These are phyloP conservation scores for Ctenopoma kingsleyae DNA, from an alignment of 2,797 vertebrate genomes.

Conservation along the genomic window DNA sequence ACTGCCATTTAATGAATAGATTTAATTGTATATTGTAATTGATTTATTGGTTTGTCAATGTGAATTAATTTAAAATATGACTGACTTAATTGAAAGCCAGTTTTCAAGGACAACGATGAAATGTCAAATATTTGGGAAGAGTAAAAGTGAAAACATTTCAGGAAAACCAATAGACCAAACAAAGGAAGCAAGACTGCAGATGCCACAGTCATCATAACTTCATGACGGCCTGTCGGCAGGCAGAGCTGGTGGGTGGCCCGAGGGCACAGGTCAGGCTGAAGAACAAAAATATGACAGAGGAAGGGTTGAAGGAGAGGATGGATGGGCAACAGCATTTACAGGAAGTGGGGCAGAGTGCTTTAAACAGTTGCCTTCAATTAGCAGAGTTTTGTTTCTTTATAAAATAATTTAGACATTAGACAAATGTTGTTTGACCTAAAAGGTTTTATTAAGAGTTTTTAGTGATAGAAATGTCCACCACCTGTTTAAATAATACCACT, in stretches of 20 bases:
- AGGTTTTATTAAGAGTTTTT: too few species aligned
- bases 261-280: conserved; percentile 55
- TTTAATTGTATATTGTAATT: not conserved
- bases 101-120: not conserved
- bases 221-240: conserved; percentile 6
- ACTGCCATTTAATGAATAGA: not conserved
- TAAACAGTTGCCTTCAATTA: conserved; percentile 36
- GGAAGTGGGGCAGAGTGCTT: conserved; percentile 45
- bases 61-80: not conserved
- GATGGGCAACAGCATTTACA: conserved; percentile 48
- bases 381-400: not conserved
- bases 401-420: not conserved
- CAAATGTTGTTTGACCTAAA: not conserved
- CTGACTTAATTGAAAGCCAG: not conserved
- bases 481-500: too few species aligned
- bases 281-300: conserved; percentile 70
- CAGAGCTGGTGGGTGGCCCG: conserved; percentile 37
- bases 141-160: conserved; percentile 37
- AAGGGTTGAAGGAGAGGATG: conserved; percentile 58
- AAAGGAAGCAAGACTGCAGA: conserved; percentile 43
- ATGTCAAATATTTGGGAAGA: conserved; percentile 20
- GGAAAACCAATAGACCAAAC: conserved; percentile 29
- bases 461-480: too few species aligned
- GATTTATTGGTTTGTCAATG: not conserved
- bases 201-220: conserved; percentile 1